phyloP scores from a whole-genome alignment of 2,797 vertebrate genomes.

The Ctenosaura bakeri region DNA sequence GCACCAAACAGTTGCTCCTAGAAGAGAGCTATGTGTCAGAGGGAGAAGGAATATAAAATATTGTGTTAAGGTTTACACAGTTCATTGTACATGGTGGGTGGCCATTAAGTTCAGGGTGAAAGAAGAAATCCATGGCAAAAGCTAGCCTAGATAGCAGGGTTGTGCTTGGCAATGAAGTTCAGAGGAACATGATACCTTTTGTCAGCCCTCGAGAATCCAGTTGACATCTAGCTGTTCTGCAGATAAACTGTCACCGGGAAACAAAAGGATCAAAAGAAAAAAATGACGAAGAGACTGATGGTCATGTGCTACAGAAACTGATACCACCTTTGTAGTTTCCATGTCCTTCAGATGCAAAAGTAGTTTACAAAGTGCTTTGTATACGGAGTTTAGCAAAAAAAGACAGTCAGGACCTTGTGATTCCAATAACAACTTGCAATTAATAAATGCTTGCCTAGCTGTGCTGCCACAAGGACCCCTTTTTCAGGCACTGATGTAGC shows the following conservation, averaged over 20 bases:
- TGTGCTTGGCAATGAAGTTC: accelerated
- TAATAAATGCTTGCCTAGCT: constrained; percentile 27
- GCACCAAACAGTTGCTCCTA: background rate
- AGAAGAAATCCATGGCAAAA: accelerated
- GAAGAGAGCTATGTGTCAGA: background rate
- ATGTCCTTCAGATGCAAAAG: constrained; percentile 6
- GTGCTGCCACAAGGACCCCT: background rate
- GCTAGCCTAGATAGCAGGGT: background rate
- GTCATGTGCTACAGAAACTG: accelerated
- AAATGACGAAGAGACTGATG: accelerated
- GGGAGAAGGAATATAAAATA: background rate
- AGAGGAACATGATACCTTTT: background rate
- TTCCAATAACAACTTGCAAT: constrained; percentile 54
- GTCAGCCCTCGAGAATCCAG: accelerated
- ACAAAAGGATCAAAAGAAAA: accelerated
- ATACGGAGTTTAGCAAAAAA: constrained; percentile 17
- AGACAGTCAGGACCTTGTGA: background rate
- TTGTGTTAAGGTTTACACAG: constrained; percentile 1
- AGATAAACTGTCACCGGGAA: background rate
- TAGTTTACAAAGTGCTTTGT: background rate
- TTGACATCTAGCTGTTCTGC: constrained; percentile 5
- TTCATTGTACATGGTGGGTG: accelerated
- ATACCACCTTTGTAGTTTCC: accelerated
- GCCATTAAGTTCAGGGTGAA: background rate
- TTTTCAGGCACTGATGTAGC: background rate